Conservation (phyloP, 2,888 invertebrate genomes). For the Dioctria linearis region DNA sequence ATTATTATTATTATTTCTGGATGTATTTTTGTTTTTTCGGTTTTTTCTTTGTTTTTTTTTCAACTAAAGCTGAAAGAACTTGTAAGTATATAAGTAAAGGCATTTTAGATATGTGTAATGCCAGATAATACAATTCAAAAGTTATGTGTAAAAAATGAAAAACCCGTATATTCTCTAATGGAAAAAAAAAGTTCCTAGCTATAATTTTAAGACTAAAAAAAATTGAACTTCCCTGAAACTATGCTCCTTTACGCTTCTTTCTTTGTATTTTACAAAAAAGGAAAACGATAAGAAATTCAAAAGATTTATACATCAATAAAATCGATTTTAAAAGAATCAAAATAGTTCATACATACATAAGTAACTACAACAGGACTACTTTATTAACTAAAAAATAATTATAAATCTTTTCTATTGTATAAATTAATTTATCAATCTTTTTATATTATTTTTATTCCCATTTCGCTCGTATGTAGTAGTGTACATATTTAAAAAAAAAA, state of each 20-base stretch:
- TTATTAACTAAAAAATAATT: not conserved
- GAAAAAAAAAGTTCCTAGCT: conserved; percentile 36
- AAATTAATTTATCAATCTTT: not conserved
- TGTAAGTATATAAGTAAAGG: no score
- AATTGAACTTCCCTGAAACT: not conserved
- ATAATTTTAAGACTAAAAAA: conserved; percentile 30
- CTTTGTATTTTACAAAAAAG: not conserved
- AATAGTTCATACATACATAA: not conserved
- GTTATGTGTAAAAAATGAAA: not conserved
- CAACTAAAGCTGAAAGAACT: no score
- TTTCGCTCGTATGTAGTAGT: not conserved
- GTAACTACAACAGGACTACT: not conserved
- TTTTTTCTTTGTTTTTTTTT: not conserved
- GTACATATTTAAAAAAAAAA: not conserved
- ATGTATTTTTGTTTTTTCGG: not conserved
- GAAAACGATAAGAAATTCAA: not conserved
- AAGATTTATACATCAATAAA: not conserved
- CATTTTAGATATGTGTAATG: no score
- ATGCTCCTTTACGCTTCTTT: not conserved
- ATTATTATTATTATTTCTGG: no score
- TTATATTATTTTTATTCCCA: not conserved
- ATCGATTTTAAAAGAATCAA: not conserved
- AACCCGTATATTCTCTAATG: conserved; percentile 12
- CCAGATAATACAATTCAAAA: no score
- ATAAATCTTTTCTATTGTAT: not conserved